Evolutionary conservation across 2,113 vertebrate genomes (phyloP), one percentile per base, ranked within the genome.

Genomic region (Zonotrichia leucophrys): DNA sequence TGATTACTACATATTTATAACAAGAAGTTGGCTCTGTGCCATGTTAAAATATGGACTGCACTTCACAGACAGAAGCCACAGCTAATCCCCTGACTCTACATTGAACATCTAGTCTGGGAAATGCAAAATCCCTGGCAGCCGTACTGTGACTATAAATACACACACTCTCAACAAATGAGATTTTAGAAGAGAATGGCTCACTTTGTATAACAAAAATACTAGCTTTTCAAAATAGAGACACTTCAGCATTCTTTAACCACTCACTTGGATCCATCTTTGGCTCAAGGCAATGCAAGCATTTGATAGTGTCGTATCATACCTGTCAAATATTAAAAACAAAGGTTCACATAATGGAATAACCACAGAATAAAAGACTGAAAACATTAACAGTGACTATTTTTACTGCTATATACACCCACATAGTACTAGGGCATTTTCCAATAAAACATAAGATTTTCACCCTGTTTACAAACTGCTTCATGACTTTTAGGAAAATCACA

Each of bases 261-360:
- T 98, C 83, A 99, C 99, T 95, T 98, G 94, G 39, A 98, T 97
- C 99, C 99, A 99, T 95, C 94, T 98, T 92, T 98, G 98, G 92
- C 98, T 97, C 92, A 99, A 98, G 81, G 98, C 91, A 88, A 98
- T 96, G 30, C 99, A 99, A 87, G 98, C 97, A 49, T 99, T 98
- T 11, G 99, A 98, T 78, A 99, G 92, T 9, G 98, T 98, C 94
- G 97, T 98, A 88, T 99, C 99, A 31, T 99, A 99, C 90, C 99
- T 99, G 97, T 59, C 44, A 96, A 96, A 91, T 67, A 91, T 59
- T 39, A 90, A 74, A 77, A 94, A 63, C 28, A 80, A 68, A 86
- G 19, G 18, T 75, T 79, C 60, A 93, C 41, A n/a, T 53, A 39
- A 39, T 16, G 15, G 69, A 69, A 70, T 39, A 53, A 53, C 11